Conservation (phyloP, 2,797 vertebrate species). For the Microctenopoma lineatum region DNA sequence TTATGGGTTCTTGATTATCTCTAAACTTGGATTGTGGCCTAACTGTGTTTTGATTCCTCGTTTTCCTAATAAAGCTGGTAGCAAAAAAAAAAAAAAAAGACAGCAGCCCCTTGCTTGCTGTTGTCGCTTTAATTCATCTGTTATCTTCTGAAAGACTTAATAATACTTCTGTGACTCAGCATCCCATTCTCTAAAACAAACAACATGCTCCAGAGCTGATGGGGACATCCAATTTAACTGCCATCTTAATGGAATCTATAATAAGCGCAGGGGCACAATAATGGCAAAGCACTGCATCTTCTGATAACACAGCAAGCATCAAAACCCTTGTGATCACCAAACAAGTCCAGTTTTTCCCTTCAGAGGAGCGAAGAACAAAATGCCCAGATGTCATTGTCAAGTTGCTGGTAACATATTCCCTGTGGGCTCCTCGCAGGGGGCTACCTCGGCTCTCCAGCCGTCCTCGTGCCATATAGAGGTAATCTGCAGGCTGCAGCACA, state of each 20-base stretch:
- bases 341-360: conserved; percentile 66
- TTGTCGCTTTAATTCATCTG: conserved; percentile 80
- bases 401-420: conserved; percentile 59
- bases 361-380: conserved; percentile 65
- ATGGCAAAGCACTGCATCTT: conserved; percentile 78
- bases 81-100: neutral
- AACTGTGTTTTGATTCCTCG: conserved; percentile 54
- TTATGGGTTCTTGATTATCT: neutral
- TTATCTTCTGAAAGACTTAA: conserved; percentile 82
- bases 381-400: conserved; percentile 71
- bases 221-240: conserved; percentile 85
- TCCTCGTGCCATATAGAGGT: conserved; percentile 55
- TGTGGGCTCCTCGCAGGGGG: conserved; percentile 51
- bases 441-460: conserved; percentile 45
- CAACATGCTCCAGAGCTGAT: conserved; percentile 81
- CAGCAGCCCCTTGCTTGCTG: conserved; percentile 65
- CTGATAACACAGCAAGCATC: conserved; percentile 76
- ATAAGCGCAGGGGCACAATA: conserved; percentile 81
- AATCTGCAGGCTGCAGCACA: conserved; percentile 69
- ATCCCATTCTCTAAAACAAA: conserved; percentile 83
- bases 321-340: conserved; percentile 76
- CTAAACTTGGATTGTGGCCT: conserved; percentile 15
- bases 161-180: conserved; percentile 82
- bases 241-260: conserved; percentile 90
- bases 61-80: conserved; percentile 63